Evolutionary conservation across 2,113 vertebrate genomes (phyloP).

Genomic region (Abramis brama): DNA sequence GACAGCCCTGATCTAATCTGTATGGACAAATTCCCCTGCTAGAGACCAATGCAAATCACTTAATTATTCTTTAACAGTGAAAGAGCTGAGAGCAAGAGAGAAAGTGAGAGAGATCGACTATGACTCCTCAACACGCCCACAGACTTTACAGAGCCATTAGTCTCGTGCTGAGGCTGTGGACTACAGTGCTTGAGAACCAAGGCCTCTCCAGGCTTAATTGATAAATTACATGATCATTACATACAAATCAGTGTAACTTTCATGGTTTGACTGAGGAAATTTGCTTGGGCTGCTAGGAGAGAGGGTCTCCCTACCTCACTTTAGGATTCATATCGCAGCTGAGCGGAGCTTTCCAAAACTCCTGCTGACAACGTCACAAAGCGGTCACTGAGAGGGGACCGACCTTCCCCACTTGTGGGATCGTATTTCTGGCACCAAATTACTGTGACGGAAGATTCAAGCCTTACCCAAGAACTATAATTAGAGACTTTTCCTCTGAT

Average conservation of each 20-base stretch:
- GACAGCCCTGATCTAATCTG: neutral
- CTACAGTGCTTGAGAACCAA: slow-evolving; percentile 41
- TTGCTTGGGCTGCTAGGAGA: slow-evolving; percentile 17
- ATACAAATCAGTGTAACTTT: slow-evolving; percentile 52
- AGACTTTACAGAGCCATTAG: slow-evolving; percentile 48
- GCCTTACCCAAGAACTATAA: slow-evolving; percentile 50
- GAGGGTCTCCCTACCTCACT: slow-evolving; percentile 32
- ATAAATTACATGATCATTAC: slow-evolving; percentile 54
- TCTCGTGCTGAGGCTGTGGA: slow-evolving; percentile 41
- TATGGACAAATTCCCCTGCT: slow-evolving; percentile 12
- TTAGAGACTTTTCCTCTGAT: slow-evolving; percentile 50
- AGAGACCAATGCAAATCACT: slow-evolving; percentile 43
- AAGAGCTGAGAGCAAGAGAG: slow-evolving; percentile 16
- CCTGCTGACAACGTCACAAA: slow-evolving; percentile 13
- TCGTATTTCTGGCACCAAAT: slow-evolving; percentile 52
- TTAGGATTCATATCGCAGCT: neutral
- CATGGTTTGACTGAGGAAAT: slow-evolving; percentile 42
- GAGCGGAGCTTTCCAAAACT: slow-evolving; percentile 5
- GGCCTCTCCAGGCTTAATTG: slow-evolving; percentile 45
- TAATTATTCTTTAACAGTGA: slow-evolving; percentile 40
- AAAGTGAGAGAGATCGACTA: slow-evolving; percentile 22
- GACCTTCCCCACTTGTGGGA: slow-evolving; percentile 41
- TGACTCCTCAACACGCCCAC: slow-evolving; percentile 51
- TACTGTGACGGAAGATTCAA: slow-evolving; percentile 54
- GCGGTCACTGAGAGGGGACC: slow-evolving; percentile 33